Base-by-base conservation (phyloP, 2,888 invertebrate species). In the Campoplex capitator region DNA sequence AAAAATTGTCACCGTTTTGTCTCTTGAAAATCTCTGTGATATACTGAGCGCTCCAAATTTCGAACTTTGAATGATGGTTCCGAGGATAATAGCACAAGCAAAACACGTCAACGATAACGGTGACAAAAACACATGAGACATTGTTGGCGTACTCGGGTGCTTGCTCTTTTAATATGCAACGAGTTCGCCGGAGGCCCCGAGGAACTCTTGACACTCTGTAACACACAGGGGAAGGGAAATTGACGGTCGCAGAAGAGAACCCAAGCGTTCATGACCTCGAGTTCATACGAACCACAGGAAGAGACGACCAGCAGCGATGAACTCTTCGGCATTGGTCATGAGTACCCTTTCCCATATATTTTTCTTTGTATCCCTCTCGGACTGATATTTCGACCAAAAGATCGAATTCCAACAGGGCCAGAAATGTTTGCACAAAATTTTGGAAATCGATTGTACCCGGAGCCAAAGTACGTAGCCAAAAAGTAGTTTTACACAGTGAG, bases 111-210 rank as follows among this genome's bases (percentile, higher is more conserved):
- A 16, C 84, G 68, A 68, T 16, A 62, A 74, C 75, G 75, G 58
- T 54, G 18, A 51, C 82, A 75, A 89, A 91, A 89, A 87, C 91
- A 88, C 85, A 87, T 83, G 85, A 85, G 86, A 87, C 54, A 79
- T 78, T 54, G 80, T 89, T 89, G 89, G 88, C 90, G 83, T 81
- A 79, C 87, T 89, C 89, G 45, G 89, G 87, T 88, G 89, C 91
- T 93, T 93, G 93, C 92, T 92, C 91, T 90, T 92, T 93, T 92
- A 93, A 93, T 93, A 94, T 94, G 92, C 93, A 94, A 93, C 92
- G 92, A 92, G 91, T 91, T 88, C 87, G 87, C 86, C 85, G 65
- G 70, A 77, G 45, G 88, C 86, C 79, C 86, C 85, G 48, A 86
- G 78, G 88, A 88, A 91, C 92, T 92, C 92, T 92, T 90, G 92